Percentiles rank a stretch among this genome's conserved stretches.
These are phyloP conservation scores for Pelodytes ibericus DNA, from an alignment of 2,797 vertebrate genomes.

Conservation along the genomic window DNA sequence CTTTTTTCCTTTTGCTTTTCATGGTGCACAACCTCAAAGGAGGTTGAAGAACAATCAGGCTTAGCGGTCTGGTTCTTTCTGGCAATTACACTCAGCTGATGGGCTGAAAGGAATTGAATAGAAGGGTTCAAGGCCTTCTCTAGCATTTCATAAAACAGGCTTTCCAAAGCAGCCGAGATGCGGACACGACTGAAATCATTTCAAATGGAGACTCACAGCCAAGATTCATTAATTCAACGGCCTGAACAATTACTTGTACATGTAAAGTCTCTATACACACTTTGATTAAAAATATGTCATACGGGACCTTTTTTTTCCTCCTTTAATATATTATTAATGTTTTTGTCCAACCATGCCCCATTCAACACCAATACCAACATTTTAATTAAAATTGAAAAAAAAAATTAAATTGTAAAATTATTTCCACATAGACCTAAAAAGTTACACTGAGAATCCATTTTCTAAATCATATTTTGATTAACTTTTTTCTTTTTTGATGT, in stretches of 20 bases:
- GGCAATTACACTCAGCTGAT: constrained; percentile 99
- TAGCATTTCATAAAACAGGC: constrained; percentile 95
- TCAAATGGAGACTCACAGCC: constrained; percentile 90
- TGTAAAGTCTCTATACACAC: constrained; percentile 84
- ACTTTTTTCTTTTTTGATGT: not conserved
- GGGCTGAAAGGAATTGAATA: constrained; percentile 99
- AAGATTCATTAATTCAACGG: constrained; percentile 83
- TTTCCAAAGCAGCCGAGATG: constrained; percentile 78
- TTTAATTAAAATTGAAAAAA: constrained; percentile 32
- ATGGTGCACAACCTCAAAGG: constrained; percentile 99
- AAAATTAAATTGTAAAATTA: not conserved
- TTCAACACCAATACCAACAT: constrained; percentile 71
- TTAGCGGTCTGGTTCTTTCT: constrained; percentile 97
- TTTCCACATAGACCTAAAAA: not conserved
- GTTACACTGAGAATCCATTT: not conserved
- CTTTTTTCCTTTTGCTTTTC: constrained; percentile 90
- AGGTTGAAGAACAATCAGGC: constrained; percentile 98
- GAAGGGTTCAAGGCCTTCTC: constrained; percentile 98
- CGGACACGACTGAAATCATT: constrained; percentile 92
- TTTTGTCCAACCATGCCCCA: constrained; percentile 65
- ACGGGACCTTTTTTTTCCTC: constrained; percentile 71
- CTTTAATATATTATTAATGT: constrained; percentile 75
- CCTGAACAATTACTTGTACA: constrained; percentile 82
- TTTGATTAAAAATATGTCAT: constrained; percentile 75
- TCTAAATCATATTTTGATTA: not conserved